Evolutionary conservation across 2,888 invertebrate species (phyloP).

Genomic region (Boloria selene): DNA sequence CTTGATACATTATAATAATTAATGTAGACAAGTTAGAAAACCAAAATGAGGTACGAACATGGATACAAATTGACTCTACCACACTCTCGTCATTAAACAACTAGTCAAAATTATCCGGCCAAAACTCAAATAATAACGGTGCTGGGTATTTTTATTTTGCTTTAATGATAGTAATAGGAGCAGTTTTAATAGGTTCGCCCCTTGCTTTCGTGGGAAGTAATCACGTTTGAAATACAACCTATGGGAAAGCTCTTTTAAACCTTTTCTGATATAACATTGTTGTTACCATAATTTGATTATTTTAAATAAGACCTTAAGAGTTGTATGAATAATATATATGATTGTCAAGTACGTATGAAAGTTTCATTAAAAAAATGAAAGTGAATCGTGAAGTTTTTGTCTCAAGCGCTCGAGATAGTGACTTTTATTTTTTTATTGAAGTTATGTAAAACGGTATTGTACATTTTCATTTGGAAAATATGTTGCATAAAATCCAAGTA

Average conservation of each 20-base stretch:
- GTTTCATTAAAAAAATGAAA: background rate
- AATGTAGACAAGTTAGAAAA: slow-evolving; percentile 3
- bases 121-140: slow-evolving; percentile 66
- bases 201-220: slow-evolving; percentile 66
- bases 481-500: slow-evolving; percentile 34
- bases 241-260: slow-evolving; percentile 43
- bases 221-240: slow-evolving; percentile 43
- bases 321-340: too few species aligned
- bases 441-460: slow-evolving; percentile 24
- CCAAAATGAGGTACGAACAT: slow-evolving; percentile 15
- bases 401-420: slow-evolving; percentile 9
- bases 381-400: slow-evolving; percentile 10
- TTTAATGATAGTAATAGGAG: slow-evolving; percentile 71
- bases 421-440: slow-evolving; percentile 11
- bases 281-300: too few species aligned
- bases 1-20: slow-evolving; percentile 1
- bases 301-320: too few species aligned
- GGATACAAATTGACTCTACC: slow-evolving; percentile 21
- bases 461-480: slow-evolving; percentile 26
- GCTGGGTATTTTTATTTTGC: slow-evolving; percentile 65
- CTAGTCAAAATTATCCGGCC: slow-evolving; percentile 65
- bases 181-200: slow-evolving; percentile 62
- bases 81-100: slow-evolving; percentile 38
- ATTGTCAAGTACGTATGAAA: too few species aligned
- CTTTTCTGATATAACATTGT: too few species aligned